Evolutionary conservation across 1,140 invertebrate species (phyloP).

Genomic region (Diorhabda carinulata): DNA sequence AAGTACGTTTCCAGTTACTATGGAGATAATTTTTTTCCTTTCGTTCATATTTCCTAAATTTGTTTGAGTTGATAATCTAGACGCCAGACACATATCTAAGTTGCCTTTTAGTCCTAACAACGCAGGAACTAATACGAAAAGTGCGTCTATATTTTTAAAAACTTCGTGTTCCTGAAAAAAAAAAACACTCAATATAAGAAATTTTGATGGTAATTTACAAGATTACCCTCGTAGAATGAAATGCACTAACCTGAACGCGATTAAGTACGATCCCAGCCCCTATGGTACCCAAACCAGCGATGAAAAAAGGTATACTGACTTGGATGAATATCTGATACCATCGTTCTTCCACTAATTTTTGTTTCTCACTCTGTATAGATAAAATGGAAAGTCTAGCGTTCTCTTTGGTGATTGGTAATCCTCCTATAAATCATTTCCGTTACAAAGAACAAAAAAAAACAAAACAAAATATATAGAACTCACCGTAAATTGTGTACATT

Average conservation of each 20-base stretch:
- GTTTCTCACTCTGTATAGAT: constrained; percentile 28
- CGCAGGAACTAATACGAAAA: constrained; percentile 88
- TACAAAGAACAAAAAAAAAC: no score
- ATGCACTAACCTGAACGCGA: constrained; percentile 65
- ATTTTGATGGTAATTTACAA: no score
- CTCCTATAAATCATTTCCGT: not conserved
- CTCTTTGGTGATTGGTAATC: not conserved
- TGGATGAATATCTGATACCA: constrained; percentile 76
- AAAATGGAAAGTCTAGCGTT: constrained; percentile 30
- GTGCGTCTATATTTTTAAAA: constrained; percentile 74
- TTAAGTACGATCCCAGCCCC: constrained; percentile 84
- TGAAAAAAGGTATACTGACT: constrained; percentile 89
- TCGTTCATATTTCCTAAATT: constrained; percentile 78
- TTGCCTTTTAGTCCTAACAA: constrained; percentile 93
- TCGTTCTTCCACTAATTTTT: constrained; percentile 58
- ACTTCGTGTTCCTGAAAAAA: constrained; percentile 76
- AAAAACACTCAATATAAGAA: not conserved
- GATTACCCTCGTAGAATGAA: not conserved
- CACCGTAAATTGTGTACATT: no score
- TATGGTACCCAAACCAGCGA: constrained; percentile 92
- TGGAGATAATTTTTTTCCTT: constrained; percentile 64
- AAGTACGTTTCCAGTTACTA: constrained; percentile 88
- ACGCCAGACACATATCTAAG: constrained; percentile 95
- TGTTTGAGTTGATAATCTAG: constrained; percentile 86
- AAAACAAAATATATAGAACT: no score